Evolutionary conservation across 1,140 invertebrate genomes (phyloP).

Genomic region (Drosophila pseudoananassae): DNA sequence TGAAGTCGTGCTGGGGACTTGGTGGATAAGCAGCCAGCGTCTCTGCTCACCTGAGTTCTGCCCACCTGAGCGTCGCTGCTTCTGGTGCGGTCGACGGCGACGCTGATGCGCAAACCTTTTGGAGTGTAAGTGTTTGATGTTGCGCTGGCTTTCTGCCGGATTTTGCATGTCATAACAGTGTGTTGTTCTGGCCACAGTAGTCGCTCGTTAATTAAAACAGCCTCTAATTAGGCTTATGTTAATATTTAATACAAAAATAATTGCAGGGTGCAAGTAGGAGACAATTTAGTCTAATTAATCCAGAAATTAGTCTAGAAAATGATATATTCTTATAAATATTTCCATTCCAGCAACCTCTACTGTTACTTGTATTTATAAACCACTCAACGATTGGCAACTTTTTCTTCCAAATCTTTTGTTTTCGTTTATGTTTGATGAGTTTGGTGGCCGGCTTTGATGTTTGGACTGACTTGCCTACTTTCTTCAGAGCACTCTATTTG

Average conservation of each 20-base stretch:
- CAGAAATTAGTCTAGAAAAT: neutral
- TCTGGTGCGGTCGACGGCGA: conserved; percentile 3
- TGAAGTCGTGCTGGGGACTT: conserved; percentile 55
- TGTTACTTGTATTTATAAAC: conserved; percentile 31
- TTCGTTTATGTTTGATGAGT: conserved; percentile 33
- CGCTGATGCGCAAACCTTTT: conserved; percentile 70
- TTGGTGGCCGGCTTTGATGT: conserved; percentile 53
- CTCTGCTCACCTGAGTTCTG: conserved; percentile 25
- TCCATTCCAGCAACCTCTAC: neutral
- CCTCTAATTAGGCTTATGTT: neutral
- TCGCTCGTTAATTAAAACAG: conserved; percentile 10
- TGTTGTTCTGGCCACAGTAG: conserved; percentile 32
- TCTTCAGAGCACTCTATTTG: conserved; percentile 22
- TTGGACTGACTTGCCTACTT: conserved; percentile 31
- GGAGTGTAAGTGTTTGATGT: conserved; percentile 49
- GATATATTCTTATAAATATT: neutral
- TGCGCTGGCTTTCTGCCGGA: conserved; percentile 68
- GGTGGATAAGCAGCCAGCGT: conserved; percentile 27
- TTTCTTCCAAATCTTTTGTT: conserved; percentile 7
- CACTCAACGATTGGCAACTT: conserved; percentile 25
- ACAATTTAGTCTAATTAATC: neutral
- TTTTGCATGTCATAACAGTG: conserved; percentile 66
- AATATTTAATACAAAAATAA: neutral
- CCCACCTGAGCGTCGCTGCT: conserved; percentile 11
- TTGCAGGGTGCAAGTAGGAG: neutral